Percentiles rank a stretch among this genome's conserved stretches.
These are phyloP conservation scores for Poecilus cupreus DNA, from an alignment of 2,888 invertebrate species.

Conservation along the genomic window DNA sequence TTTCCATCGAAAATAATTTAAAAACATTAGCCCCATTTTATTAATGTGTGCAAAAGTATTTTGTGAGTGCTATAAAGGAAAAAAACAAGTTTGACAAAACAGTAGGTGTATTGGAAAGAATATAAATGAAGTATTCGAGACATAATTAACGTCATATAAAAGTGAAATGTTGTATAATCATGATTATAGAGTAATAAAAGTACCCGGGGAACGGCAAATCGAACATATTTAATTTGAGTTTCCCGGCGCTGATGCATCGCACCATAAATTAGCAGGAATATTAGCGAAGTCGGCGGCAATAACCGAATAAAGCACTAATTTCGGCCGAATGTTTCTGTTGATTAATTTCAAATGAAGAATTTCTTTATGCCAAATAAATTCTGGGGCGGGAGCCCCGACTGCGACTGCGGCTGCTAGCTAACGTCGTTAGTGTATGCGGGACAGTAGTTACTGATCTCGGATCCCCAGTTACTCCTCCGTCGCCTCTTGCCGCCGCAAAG, in stretches of 20 bases:
- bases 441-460: conserved; percentile 9
- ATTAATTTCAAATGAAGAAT: conserved; percentile 26
- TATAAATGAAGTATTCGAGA: background rate
- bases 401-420: background rate
- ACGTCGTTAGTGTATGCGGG: conserved; percentile 4
- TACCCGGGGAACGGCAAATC: background rate
- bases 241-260: background rate
- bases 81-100: too few relatives aligned
- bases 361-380: background rate
- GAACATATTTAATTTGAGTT: conserved; percentile 1
- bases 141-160: background rate
- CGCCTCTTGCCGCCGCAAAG: conserved; percentile 9
- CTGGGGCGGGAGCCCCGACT: background rate
- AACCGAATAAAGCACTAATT: conserved; percentile 6
- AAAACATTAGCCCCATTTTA: too few relatives aligned
- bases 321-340: background rate
- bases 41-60: too few relatives aligned
- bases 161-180: background rate
- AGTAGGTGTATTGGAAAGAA: background rate
- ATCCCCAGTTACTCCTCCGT: conserved; percentile 1
- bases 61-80: too few relatives aligned
- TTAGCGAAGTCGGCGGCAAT: background rate
- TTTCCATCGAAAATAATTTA: too few relatives aligned
- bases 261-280: background rate
- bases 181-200: conserved; percentile 1